phyloP scores from a whole-genome alignment of 1,140 invertebrate genomes.

The Aphelenchoides avenae region DNA sequence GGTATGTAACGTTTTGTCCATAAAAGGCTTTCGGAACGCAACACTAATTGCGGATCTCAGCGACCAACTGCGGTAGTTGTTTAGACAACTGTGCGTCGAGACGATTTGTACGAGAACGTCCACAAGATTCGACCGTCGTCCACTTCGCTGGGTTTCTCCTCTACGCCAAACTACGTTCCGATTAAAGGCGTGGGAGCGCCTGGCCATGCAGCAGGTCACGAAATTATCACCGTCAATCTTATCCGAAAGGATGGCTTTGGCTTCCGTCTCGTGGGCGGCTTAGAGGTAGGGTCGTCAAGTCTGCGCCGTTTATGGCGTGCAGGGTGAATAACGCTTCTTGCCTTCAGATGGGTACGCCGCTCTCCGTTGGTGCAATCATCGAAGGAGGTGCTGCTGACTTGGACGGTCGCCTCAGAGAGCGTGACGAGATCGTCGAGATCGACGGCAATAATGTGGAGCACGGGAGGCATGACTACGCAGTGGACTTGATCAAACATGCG shows the following conservation, averaged over 20 bases:
- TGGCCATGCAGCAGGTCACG: constrained; percentile 34
- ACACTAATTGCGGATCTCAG: constrained; percentile 4
- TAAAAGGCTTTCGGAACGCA: background rate
- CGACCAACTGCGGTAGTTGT: too few relatives aligned
- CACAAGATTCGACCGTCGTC: constrained; percentile 29
- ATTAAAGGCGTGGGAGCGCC: constrained; percentile 17
- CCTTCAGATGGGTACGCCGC: constrained; percentile 61
- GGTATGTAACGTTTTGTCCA: constrained; percentile 15
- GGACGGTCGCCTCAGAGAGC: constrained; percentile 76
- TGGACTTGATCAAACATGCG: constrained; percentile 76
- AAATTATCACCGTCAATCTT: constrained; percentile 74
- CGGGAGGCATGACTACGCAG: constrained; percentile 80
- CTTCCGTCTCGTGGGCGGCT: constrained; percentile 92
- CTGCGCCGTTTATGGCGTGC: too few relatives aligned
- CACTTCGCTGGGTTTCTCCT: constrained; percentile 40
- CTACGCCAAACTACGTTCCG: constrained; percentile 50
- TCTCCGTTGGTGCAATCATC: constrained; percentile 89
- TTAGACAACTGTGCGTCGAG: too few relatives aligned
- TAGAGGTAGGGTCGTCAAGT: constrained; percentile 69
- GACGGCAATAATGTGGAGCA: constrained; percentile 77
- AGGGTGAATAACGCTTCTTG: constrained; percentile 15
- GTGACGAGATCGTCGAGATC: constrained; percentile 83
- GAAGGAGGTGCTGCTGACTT: constrained; percentile 82
- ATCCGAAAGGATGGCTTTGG: constrained; percentile 84
- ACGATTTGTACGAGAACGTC: constrained; percentile 23